phyloP scores from a whole-genome alignment of 1,140 invertebrate species.

The Brachionus asplanchnoidis region DNA sequence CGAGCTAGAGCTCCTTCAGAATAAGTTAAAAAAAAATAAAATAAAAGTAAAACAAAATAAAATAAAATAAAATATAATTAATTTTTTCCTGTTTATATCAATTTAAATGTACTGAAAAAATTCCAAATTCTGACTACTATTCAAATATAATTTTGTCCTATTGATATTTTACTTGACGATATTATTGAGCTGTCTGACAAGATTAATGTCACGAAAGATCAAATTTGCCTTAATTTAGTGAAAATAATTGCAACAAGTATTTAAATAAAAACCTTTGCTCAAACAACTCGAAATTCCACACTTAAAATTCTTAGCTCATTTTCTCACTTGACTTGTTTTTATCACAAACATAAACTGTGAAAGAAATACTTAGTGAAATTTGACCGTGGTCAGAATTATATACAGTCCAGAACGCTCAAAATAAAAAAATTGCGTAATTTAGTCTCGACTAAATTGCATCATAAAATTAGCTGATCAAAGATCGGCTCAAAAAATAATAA shows the following conservation, averaged over 20 bases:
- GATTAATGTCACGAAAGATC: neutral
- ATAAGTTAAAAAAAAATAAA: no score
- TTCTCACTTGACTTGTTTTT: slow-evolving; percentile 19
- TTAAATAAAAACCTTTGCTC: neutral
- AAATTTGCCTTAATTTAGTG: neutral
- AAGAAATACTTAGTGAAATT: neutral
- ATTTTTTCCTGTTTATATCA: neutral
- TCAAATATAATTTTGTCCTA: neutral
- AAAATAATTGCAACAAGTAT: neutral
- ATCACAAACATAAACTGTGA: neutral
- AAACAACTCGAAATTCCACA: slow-evolving; percentile 14
- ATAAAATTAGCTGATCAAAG: neutral
- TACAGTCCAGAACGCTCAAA: neutral
- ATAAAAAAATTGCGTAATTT: neutral
- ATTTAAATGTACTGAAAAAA: neutral
- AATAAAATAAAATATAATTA: no score
- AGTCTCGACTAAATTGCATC: neutral
- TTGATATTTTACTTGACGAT: neutral
- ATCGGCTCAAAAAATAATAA: neutral
- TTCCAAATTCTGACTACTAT: neutral
- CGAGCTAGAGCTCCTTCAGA: no score
- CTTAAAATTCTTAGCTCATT: slow-evolving; percentile 14
- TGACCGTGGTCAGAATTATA: neutral
- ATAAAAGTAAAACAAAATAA: no score
- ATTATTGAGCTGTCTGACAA: neutral